These are phyloP conservation scores for Cyclargus thomasi DNA, from an alignment of 1,140 invertebrate species.

Conservation along the genomic window DNA sequence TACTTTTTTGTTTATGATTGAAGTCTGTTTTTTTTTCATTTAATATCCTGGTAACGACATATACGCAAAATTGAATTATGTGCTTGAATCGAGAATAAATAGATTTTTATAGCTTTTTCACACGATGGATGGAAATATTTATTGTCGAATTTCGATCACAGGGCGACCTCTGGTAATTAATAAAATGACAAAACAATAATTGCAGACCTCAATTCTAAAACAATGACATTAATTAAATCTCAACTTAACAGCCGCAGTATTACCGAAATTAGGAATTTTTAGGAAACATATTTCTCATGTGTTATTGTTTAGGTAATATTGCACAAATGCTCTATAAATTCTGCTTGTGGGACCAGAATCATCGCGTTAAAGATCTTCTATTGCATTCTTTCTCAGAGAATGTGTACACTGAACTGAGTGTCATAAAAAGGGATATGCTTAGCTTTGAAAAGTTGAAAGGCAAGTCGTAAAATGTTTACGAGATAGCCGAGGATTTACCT, in stretches of 20 bases:
- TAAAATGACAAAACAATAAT: too few species aligned
- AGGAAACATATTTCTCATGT: background rate
- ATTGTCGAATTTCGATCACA: too few species aligned
- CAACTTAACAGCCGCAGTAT: background rate
- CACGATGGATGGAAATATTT: too few species aligned
- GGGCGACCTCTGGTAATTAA: too few species aligned
- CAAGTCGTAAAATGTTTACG: constrained; percentile 8
- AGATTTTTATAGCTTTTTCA: too few species aligned
- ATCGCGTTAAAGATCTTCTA: background rate
- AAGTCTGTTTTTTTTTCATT: too few species aligned
- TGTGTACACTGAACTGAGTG: background rate
- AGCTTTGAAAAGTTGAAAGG: constrained; percentile 2
- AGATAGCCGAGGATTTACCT: background rate
- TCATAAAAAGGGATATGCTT: constrained; percentile 5
- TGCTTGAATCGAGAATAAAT: too few species aligned
- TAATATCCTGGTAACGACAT: too few species aligned
- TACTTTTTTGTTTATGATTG: too few species aligned
- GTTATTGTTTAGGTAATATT: background rate
- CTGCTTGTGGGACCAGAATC: background rate
- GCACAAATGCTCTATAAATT: background rate
- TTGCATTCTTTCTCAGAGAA: background rate
- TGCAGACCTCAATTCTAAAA: background rate
- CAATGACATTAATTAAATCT: background rate
- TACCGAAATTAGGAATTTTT: background rate
- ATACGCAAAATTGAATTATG: too few species aligned